Base-by-base conservation (phyloP, 2,797 vertebrate genomes). In the Sphenodon punctatus region DNA sequence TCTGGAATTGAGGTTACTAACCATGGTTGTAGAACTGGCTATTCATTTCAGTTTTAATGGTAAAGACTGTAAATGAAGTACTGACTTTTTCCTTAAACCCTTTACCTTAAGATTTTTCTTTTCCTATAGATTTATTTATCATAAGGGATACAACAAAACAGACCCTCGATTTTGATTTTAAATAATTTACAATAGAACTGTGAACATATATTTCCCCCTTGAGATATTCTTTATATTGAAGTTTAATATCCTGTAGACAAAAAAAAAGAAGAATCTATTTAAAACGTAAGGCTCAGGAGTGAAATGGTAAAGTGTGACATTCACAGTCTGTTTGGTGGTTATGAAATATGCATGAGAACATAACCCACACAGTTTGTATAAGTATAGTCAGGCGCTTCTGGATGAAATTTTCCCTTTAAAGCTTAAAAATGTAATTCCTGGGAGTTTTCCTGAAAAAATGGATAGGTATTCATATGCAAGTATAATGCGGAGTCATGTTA, bases 341-440 rank as follows among this genome's bases (percentile, higher is more conserved):
- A 95, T 94, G 92, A 95, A 96, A 96, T 91, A 95, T 95, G 84
- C 86, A 95, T 94, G 93, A 94, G 90, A 86, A 90, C 89, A 61
- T 87, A 94, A 94, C 91, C 92, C 90, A 93, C 93, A 94, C 90
- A 88, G 58, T 74, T 90, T 90, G 72, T 80, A 56, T 81, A 92
- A 85, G 92, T 92, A 92, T 83, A 92, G 86, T 89, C 90, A 92
- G 91, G 93, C 88, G 85, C 85, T 89, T 85, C 61, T 71, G 70
- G 77, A 76, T 93, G 90, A 92, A 89, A 86, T 94, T 94, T 95
- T 93, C 93, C 16, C 93, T 92, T 92, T 90, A 92, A 83, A 84
- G 76, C 69, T 88, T 89, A 75, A 63, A 85, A 65, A 64, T 82
- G 34, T 83, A 79, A 66, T 85, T 80, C 75, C 76, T 80, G 74